Base-by-base conservation (phyloP, 1,140 invertebrate species). In the Pinna nobilis region DNA sequence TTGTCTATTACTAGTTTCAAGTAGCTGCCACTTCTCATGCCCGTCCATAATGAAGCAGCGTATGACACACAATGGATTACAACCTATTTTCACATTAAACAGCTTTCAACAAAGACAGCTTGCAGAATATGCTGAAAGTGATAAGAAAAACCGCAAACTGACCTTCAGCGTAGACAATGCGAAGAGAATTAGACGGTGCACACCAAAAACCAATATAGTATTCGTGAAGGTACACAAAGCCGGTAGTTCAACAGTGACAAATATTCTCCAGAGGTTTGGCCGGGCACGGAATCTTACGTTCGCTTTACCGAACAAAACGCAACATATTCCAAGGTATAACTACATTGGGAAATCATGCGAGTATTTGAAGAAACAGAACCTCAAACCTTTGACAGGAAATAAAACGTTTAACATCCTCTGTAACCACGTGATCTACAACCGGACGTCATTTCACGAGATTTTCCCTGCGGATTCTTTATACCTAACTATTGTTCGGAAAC, bases 351-450 rank as follows among this genome's bases (percentile, higher is more conserved):
- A 63, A 9, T 35, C 47, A 0, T 13, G 55, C 20, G 35, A 47
- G 32, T 18, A 25, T 30, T 20, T 60, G n/a, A 5, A 59, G 25
- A 9, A 70, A 39, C 25, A 73, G 23, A 25, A 57, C 35, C 61
- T 76, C 0, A 41, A 37, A 18, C 41, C 61, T 15, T 15, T 61
- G 13, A 44, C 66, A 30, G 28, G 35, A 13, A 49, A 55, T 11
- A 30, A 41, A 9, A n/a, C 15, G 1, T 78, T 63, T 60, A 51
- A 76, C 61, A 74, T 79, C n/a, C 57, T 81, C 18, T 70, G 59
- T 61, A 71, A 80, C 35, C 81, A 82, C 39, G 55, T 72, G 18
- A 60, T 80, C n/a, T 80, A 77, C 71, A 80, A 78, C 51, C 30
- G 60, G 18, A 57, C 23, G n/a, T 44, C 39, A 4, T 59, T 78